phyloP scores from a whole-genome alignment of 1,140 invertebrate species.

The Drosophila kohkoa region DNA sequence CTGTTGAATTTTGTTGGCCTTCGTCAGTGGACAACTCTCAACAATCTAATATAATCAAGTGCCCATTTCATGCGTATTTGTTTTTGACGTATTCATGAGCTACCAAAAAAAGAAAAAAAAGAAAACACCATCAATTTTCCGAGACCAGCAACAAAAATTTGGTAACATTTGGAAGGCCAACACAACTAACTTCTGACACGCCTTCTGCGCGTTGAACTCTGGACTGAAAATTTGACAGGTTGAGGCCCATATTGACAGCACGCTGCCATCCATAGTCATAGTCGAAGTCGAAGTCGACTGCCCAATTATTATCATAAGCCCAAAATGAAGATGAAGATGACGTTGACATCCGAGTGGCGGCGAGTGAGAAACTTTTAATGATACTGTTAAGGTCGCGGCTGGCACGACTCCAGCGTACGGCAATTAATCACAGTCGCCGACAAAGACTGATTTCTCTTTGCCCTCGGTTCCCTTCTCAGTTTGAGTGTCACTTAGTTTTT shows the following conservation, averaged over 20 bases:
- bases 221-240: constrained; percentile 46
- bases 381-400: constrained; percentile 60
- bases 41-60: constrained; percentile 68
- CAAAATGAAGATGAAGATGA: constrained; percentile 82
- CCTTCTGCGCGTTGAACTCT: constrained; percentile 16
- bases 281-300: constrained; percentile 28
- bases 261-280: background rate
- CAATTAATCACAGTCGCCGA: constrained; percentile 75
- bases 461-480: constrained; percentile 12
- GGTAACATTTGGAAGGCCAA: background rate
- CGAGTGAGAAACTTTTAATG: constrained; percentile 71
- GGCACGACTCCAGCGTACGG: constrained; percentile 44
- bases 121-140: constrained; percentile 73
- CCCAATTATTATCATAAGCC: constrained; percentile 81
- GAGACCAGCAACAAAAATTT: constrained; percentile 1
- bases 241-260: constrained; percentile 62
- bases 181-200: constrained; percentile 49
- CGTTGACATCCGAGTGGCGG: constrained; percentile 52
- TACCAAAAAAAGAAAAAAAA: background rate
- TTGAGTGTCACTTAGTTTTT: constrained; percentile 80
- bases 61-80: constrained; percentile 71
- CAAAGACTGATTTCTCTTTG: constrained; percentile 11
- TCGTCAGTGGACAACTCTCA: constrained; percentile 20
- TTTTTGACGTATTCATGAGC: constrained; percentile 76
- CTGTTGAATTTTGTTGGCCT: constrained; percentile 10